Base-by-base conservation (phyloP, 2,797 vertebrate species). In the Gymnopithys bicolor region DNA sequence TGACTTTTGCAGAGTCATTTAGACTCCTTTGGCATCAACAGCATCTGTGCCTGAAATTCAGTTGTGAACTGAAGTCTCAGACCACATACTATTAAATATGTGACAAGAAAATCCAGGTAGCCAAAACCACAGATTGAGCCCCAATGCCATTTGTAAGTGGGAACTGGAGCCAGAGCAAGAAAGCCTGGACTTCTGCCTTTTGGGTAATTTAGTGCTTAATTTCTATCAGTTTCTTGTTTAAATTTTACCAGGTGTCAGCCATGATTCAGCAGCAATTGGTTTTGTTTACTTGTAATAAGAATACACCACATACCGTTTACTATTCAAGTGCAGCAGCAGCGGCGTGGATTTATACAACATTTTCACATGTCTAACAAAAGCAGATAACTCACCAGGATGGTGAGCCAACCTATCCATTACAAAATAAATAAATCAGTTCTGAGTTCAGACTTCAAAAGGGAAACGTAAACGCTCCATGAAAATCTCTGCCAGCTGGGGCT, bases 391-490 rank as follows among this genome's bases (percentile, higher is more conserved):
- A 94, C 88, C 90, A 93, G 92, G 96, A 95, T 16, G 5, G 93
- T 14, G 43, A 94, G 85, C 83, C 92, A 95, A 81, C 84, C 94
- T 93, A 89, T 49, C 88, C 80, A 79, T 93, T 95, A 94, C 90
- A 95, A 97, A 97, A 96, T 81, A 96, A 97, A 97, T 96, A 96
- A 95, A 97, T 96, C 92, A 90, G 93, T 84, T 83, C 80, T 82
- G 74, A 97, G 95, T 92, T 93, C 92, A 91, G 71, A 93, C 96
- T 97, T 97, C 94, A 97, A 96, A 97, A 97, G 91, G 4, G 24
- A 90, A 95, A 35, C 2, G 85, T 48, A 67, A 91, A 77, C 91
- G 84, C 67, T 88, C 88, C 67, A n/a, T 25, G 69, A 81, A 93
- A 87, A 80, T 88, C 92, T 94, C 95, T 60, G 73, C 82, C 32